Conservation (phyloP, 2,113 vertebrate species). For the Propithecus coquereli region DNA sequence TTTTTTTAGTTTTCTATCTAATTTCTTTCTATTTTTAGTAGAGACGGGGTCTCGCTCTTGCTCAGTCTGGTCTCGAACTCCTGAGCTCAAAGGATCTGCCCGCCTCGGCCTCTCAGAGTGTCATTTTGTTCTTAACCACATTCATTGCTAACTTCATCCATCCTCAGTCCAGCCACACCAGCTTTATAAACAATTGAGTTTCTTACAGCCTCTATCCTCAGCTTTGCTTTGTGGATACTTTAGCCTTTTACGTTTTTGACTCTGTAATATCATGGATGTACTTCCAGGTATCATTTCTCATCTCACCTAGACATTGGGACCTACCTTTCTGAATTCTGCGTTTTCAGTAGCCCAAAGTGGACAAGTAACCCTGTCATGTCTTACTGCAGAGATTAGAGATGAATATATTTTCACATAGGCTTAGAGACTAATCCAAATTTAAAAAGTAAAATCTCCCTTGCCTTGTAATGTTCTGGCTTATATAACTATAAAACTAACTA, state of each 20-base stretch:
- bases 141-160: not conserved
- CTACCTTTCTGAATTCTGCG: not conserved
- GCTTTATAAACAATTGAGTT: not conserved
- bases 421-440: not conserved
- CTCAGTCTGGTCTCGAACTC: too few relatives aligned
- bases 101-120: too few relatives aligned
- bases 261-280: not conserved
- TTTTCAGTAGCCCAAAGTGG: not conserved
- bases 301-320: not conserved
- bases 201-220: not conserved
- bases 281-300: not conserved
- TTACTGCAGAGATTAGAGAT: not conserved
- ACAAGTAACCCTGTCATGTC: not conserved
- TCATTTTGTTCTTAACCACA: not conserved
- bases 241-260: not conserved
- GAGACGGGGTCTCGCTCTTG: too few relatives aligned
- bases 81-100: too few relatives aligned
- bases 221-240: not conserved
- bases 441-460: not conserved
- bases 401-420: not conserved
- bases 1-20: too few relatives aligned
- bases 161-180: not conserved
- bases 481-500: not conserved
- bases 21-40: too few relatives aligned
- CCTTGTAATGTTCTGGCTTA: not conserved